These are phyloP conservation scores for Drosophila mayri DNA, from an alignment of 1,140 invertebrate genomes.

Conservation along the genomic window DNA sequence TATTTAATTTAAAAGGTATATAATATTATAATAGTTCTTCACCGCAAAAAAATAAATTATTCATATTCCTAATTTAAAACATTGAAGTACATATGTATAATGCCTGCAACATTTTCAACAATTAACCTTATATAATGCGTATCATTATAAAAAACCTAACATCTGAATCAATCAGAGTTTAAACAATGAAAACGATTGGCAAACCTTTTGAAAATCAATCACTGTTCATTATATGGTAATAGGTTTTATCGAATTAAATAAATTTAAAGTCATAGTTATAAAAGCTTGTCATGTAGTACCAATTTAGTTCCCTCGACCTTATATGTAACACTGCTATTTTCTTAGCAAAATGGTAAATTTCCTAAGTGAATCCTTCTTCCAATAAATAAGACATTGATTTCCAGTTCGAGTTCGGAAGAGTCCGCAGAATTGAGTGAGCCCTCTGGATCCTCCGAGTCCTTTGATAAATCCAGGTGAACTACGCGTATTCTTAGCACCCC, in stretches of 20 bases:
- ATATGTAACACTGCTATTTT: neutral
- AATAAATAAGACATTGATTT: constrained; percentile 30
- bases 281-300: neutral
- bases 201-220: neutral
- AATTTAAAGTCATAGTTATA: neutral
- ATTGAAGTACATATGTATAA: neutral
- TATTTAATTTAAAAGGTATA: neutral
- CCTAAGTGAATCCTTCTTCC: neutral
- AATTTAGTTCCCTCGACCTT: neutral
- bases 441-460: constrained; percentile 19
- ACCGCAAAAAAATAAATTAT: neutral
- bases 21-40: neutral
- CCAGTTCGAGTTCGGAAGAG: constrained; percentile 33
- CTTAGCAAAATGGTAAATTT: neutral
- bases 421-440: constrained; percentile 9
- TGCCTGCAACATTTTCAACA: neutral
- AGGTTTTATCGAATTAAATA: neutral
- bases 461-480: constrained; percentile 55
- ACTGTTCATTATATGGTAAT: neutral
- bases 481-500: neutral
- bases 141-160: neutral
- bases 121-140: constrained; percentile 1
- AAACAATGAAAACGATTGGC: neutral
- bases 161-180: neutral
- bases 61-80: neutral